Base-by-base conservation (phyloP, 2,797 vertebrate species). In the Sebastes minor region DNA sequence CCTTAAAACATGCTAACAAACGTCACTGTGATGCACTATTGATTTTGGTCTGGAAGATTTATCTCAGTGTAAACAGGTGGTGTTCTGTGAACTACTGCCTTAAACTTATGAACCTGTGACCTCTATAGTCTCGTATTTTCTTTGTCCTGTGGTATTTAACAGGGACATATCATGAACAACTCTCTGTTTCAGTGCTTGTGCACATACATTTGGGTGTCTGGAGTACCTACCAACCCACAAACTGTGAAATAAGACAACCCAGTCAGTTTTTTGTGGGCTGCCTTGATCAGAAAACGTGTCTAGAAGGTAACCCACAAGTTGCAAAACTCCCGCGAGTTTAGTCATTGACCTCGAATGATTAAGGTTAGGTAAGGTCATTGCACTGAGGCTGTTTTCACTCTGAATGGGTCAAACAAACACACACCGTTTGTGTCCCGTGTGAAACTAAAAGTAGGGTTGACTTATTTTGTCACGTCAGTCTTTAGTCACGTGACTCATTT, bases 21-120 rank as follows among this genome's bases (percentile, higher is more conserved):
- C 64, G 32, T 46, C 30, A 23, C 38, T 10, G 1, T 53, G 23
- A 74, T 33, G 33, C 64, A 22, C 18, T 70, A 65, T 60, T 60
- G 81, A 83, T 80, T 70, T 64, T 14, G 5, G 13, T 66, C 13
- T 12, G 35, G 25, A 27, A 71, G 76, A 83, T 80, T 70, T 74
- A 70, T 88, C 61, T 74, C 53, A 63, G 81, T 80, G 42, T 73
- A 69, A 87, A 88, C 79, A 81, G 79, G 81, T 83, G 78, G 28
- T n/a, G 1, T 30, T 75, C 33, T 57, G 53, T 71, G 68, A 71
- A 49, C 57, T 38, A 14, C 61, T 53, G 56, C 27, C 27, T 33
- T 38, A 49, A 69, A 71, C 25, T 28, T 23, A 4, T 61, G 79
- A 81, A 76, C 84, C 60, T 20, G 12, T 69, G 73, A 84, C 71